phyloP scores from a whole-genome alignment of 2,888 invertebrate genomes.

The Periphyllus acericola region DNA sequence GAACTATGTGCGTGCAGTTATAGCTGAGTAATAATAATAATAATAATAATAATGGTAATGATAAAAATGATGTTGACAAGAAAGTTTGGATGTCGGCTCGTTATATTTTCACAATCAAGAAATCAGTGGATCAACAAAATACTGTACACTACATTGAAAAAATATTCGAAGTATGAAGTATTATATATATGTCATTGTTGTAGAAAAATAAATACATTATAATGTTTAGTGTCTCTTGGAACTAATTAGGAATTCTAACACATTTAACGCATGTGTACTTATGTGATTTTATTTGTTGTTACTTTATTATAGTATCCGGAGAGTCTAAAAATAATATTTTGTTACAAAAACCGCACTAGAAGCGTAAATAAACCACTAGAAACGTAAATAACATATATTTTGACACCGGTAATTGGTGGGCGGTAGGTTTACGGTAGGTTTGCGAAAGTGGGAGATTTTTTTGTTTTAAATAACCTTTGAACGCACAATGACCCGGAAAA shows the following conservation, averaged over 20 bases:
- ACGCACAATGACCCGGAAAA: not conserved
- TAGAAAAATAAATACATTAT: no score
- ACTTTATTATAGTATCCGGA: not conserved
- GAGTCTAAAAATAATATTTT: not conserved
- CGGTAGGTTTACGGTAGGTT: not conserved
- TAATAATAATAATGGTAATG: no score
- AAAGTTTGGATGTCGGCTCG: not conserved
- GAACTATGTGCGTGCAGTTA: not conserved
- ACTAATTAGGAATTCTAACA: no score
- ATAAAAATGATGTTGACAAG: not conserved
- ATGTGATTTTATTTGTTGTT: not conserved
- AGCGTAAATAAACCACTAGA: not conserved
- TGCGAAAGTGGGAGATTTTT: not conserved
- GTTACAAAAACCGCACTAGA: not conserved
- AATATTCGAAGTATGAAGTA: no score
- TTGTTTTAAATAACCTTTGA: slow-evolving; percentile 4
- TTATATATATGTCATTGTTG: no score
- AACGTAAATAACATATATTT: not conserved
- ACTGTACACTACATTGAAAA: no score
- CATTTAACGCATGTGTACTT: no score
- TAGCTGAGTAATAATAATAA: not conserved
- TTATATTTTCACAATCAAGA: not conserved
- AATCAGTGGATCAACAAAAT: no score
- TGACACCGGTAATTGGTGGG: not conserved
- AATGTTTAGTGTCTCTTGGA: no score